A percentile compares a stretch with the other conserved stretches of the same genome.
These are phyloP conservation scores for Lamproptera curius DNA, from an alignment of 2,888 invertebrate species.

Conservation along the genomic window DNA sequence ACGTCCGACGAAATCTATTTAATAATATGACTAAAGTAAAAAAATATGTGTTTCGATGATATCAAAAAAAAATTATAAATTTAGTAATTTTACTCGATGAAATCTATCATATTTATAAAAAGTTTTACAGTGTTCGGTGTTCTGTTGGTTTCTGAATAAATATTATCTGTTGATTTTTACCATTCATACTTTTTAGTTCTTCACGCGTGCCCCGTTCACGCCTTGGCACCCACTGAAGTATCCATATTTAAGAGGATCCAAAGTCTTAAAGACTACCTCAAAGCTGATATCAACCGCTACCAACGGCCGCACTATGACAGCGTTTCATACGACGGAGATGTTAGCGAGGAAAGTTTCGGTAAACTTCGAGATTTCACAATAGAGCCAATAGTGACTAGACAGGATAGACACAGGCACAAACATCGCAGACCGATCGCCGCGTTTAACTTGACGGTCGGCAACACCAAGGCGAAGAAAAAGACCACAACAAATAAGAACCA, in stretches of 20 bases:
- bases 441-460: constrained; percentile 16
- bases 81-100: no score
- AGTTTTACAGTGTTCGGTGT: no score
- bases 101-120: no score
- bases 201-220: neutral
- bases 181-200: no score
- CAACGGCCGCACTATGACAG: no score
- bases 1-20: no score
- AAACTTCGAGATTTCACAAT: constrained; percentile 11
- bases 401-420: constrained; percentile 4
- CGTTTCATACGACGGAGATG: neutral
- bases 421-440: neutral
- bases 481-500: neutral
- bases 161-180: no score
- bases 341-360: constrained; percentile 8
- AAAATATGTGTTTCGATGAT: no score
- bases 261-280: neutral
- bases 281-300: neutral
- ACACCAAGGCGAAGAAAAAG: neutral
- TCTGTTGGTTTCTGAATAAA: no score
- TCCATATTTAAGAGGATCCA: no score
- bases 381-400: constrained; percentile 16
- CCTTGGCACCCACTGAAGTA: neutral
- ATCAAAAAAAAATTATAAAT: no score
- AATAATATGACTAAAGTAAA: no score